Evolutionary conservation across 2,888 invertebrate genomes (phyloP).

Genomic region (Zootermopsis nevadensis): DNA sequence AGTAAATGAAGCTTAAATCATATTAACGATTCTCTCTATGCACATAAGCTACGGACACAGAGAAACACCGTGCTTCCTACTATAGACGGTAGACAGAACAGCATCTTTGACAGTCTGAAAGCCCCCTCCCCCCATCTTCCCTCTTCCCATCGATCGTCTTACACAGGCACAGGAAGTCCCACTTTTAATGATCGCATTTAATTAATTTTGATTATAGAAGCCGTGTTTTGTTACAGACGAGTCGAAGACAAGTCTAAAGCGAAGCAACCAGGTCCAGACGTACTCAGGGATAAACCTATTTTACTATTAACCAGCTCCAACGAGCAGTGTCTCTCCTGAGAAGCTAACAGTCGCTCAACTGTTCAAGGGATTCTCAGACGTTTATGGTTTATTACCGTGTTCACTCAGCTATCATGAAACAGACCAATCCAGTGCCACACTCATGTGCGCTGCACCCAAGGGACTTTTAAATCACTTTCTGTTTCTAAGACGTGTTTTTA

Average conservation of each 20-base stretch:
- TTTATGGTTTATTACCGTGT: no score
- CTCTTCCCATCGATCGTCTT: neutral
- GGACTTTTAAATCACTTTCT: no score
- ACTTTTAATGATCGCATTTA: slow-evolving; percentile 1
- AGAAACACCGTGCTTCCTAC: neutral
- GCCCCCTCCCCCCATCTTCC: neutral
- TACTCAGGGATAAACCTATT: no score
- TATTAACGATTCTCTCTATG: neutral
- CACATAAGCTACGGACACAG: neutral
- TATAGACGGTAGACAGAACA: neutral
- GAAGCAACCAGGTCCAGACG: no score
- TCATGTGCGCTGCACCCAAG: no score
- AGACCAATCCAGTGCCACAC: no score
- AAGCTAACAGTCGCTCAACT: no score
- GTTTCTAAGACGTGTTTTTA: no score
- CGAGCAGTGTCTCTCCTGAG: no score
- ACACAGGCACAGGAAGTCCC: slow-evolving; percentile 1
- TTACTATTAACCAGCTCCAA: no score
- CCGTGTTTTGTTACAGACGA: slow-evolving; percentile 2
- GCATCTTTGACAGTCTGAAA: slow-evolving; percentile 19
- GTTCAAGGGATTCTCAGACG: no score
- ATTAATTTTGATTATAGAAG: slow-evolving; percentile 15
- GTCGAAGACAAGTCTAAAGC: neutral
- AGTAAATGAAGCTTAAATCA: slow-evolving; percentile 26
- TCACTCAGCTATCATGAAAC: no score